phyloP scores from a whole-genome alignment of 2,797 vertebrate genomes.

The Crenichthys baileyi region DNA sequence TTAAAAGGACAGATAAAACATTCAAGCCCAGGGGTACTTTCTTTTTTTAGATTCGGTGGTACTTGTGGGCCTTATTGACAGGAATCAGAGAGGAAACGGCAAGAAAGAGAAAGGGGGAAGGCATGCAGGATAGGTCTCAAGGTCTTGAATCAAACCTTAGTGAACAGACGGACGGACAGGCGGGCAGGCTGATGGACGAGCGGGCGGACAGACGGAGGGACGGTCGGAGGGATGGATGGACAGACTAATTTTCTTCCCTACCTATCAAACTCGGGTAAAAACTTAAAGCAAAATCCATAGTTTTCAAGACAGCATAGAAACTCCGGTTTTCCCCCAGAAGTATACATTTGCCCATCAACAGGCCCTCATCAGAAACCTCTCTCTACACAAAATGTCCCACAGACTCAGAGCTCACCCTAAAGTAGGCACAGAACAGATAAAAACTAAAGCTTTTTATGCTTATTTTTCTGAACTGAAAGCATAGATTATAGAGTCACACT shows the following conservation, averaged over 20 bases:
- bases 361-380: not conserved
- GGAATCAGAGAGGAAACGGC: too few species aligned
- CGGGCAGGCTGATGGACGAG: too few species aligned
- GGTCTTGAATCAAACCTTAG: too few species aligned
- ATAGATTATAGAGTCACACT: conserved; percentile 78
- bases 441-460: conserved; percentile 76
- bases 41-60: too few species aligned
- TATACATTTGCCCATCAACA: conserved; percentile 41
- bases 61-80: too few species aligned
- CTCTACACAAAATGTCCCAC: conserved; percentile 36
- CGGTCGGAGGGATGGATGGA: too few species aligned
- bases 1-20: not conserved
- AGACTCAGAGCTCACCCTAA: conserved; percentile 65
- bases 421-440: conserved; percentile 70
- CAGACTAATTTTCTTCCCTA: too few species aligned
- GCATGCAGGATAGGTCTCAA: too few species aligned
- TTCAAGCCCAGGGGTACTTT: too few species aligned
- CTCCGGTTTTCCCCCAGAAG: not conserved
- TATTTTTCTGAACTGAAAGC: conserved; percentile 75
- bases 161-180: too few species aligned
- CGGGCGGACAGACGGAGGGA: too few species aligned
- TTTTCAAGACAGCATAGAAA: not conserved
- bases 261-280: not conserved
- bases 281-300: not conserved
- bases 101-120: too few species aligned